A percentile compares a stretch with the other conserved stretches of the same genome.
These are phyloP conservation scores for Astyanax mexicanus DNA, from an alignment of 2,797 vertebrate genomes.

Conservation along the genomic window DNA sequence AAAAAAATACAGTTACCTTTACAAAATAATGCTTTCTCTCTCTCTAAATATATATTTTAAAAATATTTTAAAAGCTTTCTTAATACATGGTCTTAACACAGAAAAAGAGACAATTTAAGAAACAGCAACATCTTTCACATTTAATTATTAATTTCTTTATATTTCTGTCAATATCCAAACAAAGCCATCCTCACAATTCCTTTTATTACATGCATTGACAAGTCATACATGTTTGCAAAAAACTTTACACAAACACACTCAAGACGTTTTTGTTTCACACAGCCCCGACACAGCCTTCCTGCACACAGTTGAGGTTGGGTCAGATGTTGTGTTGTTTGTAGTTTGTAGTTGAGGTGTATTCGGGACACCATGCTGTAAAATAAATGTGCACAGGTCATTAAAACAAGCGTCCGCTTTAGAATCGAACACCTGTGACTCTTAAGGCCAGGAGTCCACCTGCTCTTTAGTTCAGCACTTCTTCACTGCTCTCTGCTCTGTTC, in stretches of 20 bases:
- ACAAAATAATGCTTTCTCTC: too few species aligned
- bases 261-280: neutral
- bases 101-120: too few species aligned
- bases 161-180: too few species aligned
- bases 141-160: neutral
- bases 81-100: too few species aligned
- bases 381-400: too few species aligned
- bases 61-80: too few species aligned
- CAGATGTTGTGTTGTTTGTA: too few species aligned
- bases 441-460: slow-evolving; percentile 19
- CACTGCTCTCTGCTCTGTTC: neutral
- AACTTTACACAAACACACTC: neutral
- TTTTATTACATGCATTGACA: neutral
- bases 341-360: too few species aligned
- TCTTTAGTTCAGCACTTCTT: neutral
- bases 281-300: neutral
- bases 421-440: slow-evolving; percentile 16
- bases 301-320: neutral
- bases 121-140: too few species aligned
- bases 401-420: neutral
- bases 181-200: neutral
- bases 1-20: too few species aligned
- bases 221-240: neutral
- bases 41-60: too few species aligned
- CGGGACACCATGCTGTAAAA: too few species aligned